Evolutionary conservation across 1,140 invertebrate genomes (phyloP).

Genomic region (Epicauta chinensis): DNA sequence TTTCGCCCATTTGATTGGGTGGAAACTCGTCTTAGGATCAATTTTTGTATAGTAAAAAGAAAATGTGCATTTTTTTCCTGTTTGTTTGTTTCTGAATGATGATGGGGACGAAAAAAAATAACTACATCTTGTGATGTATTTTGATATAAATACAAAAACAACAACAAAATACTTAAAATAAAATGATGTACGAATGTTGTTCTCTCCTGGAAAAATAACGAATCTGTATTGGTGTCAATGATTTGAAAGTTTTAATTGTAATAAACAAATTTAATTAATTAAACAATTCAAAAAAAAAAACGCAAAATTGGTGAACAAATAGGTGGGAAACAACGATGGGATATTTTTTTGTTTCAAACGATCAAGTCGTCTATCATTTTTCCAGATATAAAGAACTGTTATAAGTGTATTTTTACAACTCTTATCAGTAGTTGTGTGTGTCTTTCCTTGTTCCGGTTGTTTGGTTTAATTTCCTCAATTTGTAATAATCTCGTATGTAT

Average conservation of each 20-base stretch:
- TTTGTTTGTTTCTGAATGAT: no score
- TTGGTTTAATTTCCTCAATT: conserved; percentile 30
- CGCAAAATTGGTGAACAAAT: background rate
- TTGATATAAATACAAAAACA: conserved; percentile 30
- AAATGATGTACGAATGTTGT: background rate
- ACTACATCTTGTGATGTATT: conserved; percentile 29
- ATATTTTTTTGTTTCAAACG: conserved; percentile 26
- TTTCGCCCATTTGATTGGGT: conserved; percentile 7
- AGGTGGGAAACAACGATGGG: conserved; percentile 34
- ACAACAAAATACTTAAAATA: conserved; percentile 12
- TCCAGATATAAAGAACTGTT: conserved; percentile 6
- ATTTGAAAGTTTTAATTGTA: conserved; percentile 40
- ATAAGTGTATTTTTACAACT: conserved; percentile 40
- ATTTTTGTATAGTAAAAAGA: conserved; percentile 38
- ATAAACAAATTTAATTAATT: conserved; percentile 32
- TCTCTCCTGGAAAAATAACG: background rate
- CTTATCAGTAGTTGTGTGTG: conserved; percentile 38
- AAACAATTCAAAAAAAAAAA: conserved; percentile 5
- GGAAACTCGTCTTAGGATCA: conserved; percentile 27
- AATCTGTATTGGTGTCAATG: conserved; percentile 37
- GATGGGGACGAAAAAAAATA: conserved; percentile 27
- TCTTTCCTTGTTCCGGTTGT: conserved; percentile 34
- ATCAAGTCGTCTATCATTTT: no score
- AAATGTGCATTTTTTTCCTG: conserved; percentile 28
- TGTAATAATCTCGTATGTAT: no score